Evolutionary conservation across 1,140 invertebrate genomes (phyloP).

Genomic region (Drosophila biarmipes): DNA sequence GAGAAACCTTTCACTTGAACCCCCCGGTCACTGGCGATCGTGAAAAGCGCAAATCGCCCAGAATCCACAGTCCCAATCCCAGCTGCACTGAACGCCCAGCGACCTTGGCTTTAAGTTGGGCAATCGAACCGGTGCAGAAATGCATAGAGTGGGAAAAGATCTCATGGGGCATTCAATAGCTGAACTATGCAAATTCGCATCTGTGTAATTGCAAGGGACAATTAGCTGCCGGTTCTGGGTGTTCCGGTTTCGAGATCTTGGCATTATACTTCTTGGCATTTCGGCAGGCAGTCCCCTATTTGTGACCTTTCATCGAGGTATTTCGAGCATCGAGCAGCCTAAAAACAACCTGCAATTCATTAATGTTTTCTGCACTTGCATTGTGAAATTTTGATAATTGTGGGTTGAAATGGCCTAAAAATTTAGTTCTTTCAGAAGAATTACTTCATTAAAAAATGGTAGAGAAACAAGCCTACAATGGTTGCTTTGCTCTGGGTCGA

Average conservation of each 20-base stretch:
- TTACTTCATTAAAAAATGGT: slow-evolving; percentile 12
- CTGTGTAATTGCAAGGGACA: slow-evolving; percentile 25
- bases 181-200: slow-evolving; percentile 7
- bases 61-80: slow-evolving; percentile 25
- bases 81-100: slow-evolving; percentile 25
- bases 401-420: not conserved
- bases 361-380: not conserved
- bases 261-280: not conserved
- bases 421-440: not conserved
- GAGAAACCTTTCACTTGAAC: slow-evolving; percentile 66
- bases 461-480: not conserved
- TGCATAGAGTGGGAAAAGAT: slow-evolving; percentile 3
- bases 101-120: slow-evolving; percentile 46
- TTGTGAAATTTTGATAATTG: slow-evolving; percentile 22
- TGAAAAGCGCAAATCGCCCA: slow-evolving; percentile 54
- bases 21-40: slow-evolving; percentile 34
- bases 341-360: slow-evolving; percentile 2
- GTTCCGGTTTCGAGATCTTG: slow-evolving; percentile 8
- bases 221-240: slow-evolving; percentile 37
- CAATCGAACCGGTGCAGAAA: not conserved
- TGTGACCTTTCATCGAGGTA: slow-evolving; percentile 19
- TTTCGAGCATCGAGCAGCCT: not conserved
- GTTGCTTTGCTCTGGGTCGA: not conserved
- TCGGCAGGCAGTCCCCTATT: not conserved
- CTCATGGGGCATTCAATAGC: slow-evolving; percentile 6